These are phyloP conservation scores for Pygocentrus nattereri DNA, from an alignment of 2,797 vertebrate species.

Conservation along the genomic window DNA sequence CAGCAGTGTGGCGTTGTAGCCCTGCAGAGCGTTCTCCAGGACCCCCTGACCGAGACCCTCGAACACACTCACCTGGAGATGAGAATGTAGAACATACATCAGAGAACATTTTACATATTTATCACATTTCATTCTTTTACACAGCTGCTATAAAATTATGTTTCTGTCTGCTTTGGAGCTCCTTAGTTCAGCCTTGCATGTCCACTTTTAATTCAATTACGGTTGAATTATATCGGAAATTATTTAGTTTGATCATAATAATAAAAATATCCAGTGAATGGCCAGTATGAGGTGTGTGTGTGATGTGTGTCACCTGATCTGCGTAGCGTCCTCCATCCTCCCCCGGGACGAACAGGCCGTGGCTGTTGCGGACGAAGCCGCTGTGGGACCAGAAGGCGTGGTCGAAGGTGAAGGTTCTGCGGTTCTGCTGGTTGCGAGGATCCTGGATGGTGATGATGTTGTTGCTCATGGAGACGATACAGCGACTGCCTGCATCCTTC, in stretches of 20 bases:
- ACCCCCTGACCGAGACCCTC: conserved; percentile 82
- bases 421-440: conserved; percentile 74
- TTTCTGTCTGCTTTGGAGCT: too few species aligned
- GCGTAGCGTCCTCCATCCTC: conserved; percentile 79
- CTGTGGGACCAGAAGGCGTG: conserved; percentile 83
- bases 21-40: conserved; percentile 83
- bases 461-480: conserved; percentile 81
- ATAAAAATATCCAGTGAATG: too few species aligned
- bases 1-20: conserved; percentile 86
- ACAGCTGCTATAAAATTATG: too few species aligned
- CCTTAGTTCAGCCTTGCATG: too few species aligned
- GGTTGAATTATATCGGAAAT: too few species aligned
- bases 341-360: conserved; percentile 76
- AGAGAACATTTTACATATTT: too few species aligned
- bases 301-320: conserved; percentile 73
- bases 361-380: conserved; percentile 75
- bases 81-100: neutral
- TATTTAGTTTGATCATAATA: too few species aligned
- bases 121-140: too few species aligned
- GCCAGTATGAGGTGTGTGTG: too few species aligned
- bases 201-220: too few species aligned
- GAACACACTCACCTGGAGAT: conserved; percentile 78
- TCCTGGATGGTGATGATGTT: conserved; percentile 80
- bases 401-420: conserved; percentile 82
- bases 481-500: conserved; percentile 80